Conservation (phyloP, 2,888 invertebrate genomes). For the Theodoxus fluviatilis region DNA sequence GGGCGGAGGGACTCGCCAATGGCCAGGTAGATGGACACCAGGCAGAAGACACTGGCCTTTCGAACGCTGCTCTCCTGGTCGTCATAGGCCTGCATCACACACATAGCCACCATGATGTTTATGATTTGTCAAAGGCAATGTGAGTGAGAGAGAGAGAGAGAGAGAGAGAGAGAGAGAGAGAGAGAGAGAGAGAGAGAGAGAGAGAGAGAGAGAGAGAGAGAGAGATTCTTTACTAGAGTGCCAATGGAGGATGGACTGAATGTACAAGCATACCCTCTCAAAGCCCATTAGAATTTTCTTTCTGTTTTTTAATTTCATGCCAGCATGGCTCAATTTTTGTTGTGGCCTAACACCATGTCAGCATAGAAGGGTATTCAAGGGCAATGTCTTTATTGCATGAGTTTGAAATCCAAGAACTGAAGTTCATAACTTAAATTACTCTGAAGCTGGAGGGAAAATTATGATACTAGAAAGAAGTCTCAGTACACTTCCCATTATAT, state of each 20-base stretch:
- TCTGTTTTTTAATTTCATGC: not conserved
- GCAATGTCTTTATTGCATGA: no score
- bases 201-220: not conserved
- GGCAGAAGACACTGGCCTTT: slow-evolving; percentile 95
- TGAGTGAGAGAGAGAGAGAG: not conserved
- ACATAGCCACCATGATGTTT: not conserved
- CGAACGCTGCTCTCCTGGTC: slow-evolving; percentile 90
- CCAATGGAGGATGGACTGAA: not conserved
- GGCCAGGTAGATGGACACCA: slow-evolving; percentile 90
- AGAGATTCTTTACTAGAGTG: no score
- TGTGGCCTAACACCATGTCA: no score
- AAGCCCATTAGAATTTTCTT: not conserved
- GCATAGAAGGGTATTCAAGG: no score
- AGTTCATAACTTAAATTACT: no score
- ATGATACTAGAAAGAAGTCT: no score
- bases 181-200: not conserved
- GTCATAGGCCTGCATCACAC: slow-evolving; percentile 79
- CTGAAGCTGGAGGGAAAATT: no score
- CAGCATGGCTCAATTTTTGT: no score
- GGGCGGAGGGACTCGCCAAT: slow-evolving; percentile 83
- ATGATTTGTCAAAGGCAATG: no score
- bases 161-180: not conserved
- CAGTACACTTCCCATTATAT: no score
- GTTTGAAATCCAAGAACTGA: no score
- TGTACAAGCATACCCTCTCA: not conserved